Base-by-base conservation (phyloP, 2,888 invertebrate genomes). In the Cantharis nigra region DNA sequence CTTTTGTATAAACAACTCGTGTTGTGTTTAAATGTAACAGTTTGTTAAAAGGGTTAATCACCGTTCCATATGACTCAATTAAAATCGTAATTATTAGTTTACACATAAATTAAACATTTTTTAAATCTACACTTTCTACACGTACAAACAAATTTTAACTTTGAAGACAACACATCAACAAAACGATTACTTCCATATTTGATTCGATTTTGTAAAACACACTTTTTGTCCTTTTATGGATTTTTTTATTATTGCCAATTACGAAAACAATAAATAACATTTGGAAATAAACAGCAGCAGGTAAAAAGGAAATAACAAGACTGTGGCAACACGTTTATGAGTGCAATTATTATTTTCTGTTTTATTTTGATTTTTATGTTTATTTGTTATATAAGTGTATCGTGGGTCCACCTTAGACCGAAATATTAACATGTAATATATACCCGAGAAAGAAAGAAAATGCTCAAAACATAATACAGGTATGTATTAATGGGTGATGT, bases 361-460 rank as follows among this genome's bases (percentile, higher is more conserved):
- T 74, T 70, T 71, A 33, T 74, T 71, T 78, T 63, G 11, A 30
- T 69, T 18, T 63, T 72, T 67, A 62, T 69, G 16, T n/a, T 49
- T n/a, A n/a, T 71, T 71, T 64, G 70, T 69, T 73, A 73, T 83
- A 49, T 83, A 81, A 82, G 85, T 85, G 76, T 85, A 82, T 86
- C 85, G 86, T 82, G 69, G 72, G 82, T 86, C 87, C 86, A 85
- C 86, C 86, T 86, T 80, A 87, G 88, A 87, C 88, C 87, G 86
- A 87, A 87, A 87, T 85, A 85, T 73, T 77, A 77, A 77, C 77
- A 73, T 77, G 72, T 65, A 67, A 71, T 49, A 69, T 69, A 63
- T 69, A 14, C 72, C 20, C 23, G 49, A 49, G 49, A 71, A n/a
- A 26, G 28, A 28, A 71, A 71, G 28, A 28, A 71, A 71, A 64